Conservation (phyloP, 2,888 invertebrate species). For the Leptopilina myrica region DNA sequence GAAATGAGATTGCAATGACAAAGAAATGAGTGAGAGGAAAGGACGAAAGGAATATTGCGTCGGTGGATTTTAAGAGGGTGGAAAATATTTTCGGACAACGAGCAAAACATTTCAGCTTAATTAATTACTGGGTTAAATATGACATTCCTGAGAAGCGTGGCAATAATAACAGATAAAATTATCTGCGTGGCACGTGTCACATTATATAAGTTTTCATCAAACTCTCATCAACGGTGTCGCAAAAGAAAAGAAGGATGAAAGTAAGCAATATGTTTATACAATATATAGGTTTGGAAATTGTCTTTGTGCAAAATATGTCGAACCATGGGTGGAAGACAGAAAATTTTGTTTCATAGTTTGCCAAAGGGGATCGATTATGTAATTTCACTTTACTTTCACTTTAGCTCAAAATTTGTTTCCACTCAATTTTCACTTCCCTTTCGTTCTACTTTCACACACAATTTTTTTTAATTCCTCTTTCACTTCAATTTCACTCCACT, state of each 20-base stretch:
- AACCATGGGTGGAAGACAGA: no score
- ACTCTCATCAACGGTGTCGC: slow-evolving; percentile 54
- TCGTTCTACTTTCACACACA: no score
- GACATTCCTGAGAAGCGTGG: slow-evolving; percentile 59
- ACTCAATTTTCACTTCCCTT: no score
- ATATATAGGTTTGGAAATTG: no score
- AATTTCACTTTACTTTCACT: no score
- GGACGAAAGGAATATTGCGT: slow-evolving; percentile 8
- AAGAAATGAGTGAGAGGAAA: background rate
- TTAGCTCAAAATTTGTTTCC: no score
- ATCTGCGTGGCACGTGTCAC: slow-evolving; percentile 59
- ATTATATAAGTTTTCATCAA: slow-evolving; percentile 58
- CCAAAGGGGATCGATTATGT: no score
- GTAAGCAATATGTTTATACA: no score
- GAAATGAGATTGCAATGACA: background rate
- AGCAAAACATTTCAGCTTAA: slow-evolving; percentile 34
- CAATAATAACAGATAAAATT: slow-evolving; percentile 47
- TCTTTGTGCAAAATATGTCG: no score
- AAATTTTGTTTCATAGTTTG: no score
- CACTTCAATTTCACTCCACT: no score
- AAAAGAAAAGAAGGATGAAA: background rate
- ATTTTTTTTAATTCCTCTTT: no score
- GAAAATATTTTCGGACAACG: slow-evolving; percentile 20
- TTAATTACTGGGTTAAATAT: slow-evolving; percentile 37
- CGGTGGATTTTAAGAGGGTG: slow-evolving; percentile 10